Conservation (phyloP, 2,797 vertebrate species). For the Rhadinocentrus ornatus region DNA sequence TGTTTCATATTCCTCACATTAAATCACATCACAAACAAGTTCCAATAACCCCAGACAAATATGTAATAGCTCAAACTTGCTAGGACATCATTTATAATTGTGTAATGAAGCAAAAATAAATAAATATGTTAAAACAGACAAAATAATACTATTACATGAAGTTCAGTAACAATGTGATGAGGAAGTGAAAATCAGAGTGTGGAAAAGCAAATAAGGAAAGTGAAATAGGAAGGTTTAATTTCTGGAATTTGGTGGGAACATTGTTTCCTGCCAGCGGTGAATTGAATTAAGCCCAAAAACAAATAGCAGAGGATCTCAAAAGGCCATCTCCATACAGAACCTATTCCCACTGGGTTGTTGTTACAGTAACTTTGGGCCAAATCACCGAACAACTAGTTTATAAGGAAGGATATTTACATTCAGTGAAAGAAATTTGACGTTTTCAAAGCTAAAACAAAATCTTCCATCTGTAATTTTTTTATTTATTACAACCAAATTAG, state of each 20-base stretch:
- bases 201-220: slow-evolving; percentile 20
- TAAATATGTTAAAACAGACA: background rate
- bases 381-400: slow-evolving; percentile 7
- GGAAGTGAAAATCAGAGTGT: slow-evolving; percentile 25
- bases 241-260: slow-evolving; percentile 78
- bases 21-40: slow-evolving; percentile 43
- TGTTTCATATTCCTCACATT: slow-evolving; percentile 47
- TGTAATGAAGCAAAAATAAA: slow-evolving; percentile 19
- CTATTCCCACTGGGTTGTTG: slow-evolving; percentile 33
- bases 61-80: slow-evolving; percentile 31
- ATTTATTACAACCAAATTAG: background rate
- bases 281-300: slow-evolving; percentile 71
- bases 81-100: background rate
- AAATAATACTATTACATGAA: background rate
- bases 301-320: slow-evolving; percentile 57
- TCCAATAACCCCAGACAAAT: slow-evolving; percentile 15
- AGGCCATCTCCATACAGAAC: slow-evolving; percentile 33
- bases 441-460: background rate
- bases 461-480: background rate
- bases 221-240: slow-evolving; percentile 23
- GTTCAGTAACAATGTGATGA: slow-evolving; percentile 17
- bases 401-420: background rate
- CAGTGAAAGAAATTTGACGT: no score
- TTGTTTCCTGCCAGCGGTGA: slow-evolving; percentile 67
- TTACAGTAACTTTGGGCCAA: slow-evolving; percentile 23